Percentiles rank a stretch among this genome's conserved stretches.
Evolutionary conservation across 2,797 vertebrate genomes (phyloP).

Genomic region (Valencia hispanica): DNA sequence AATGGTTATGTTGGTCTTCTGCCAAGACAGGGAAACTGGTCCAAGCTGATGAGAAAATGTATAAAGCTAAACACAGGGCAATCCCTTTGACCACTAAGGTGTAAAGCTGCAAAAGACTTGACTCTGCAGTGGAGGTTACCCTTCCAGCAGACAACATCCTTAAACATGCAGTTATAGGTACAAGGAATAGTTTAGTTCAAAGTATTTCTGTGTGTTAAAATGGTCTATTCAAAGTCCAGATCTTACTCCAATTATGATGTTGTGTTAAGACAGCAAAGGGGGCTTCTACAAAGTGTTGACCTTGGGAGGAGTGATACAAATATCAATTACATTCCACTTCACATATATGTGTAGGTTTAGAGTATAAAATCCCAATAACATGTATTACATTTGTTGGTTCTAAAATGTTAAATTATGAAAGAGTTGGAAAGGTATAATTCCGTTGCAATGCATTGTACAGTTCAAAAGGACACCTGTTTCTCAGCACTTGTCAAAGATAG

Average conservation of each 20-base stretch:
- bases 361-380: background rate
- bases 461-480: constrained; percentile 43
- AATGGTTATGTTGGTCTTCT: background rate
- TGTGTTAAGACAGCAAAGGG: background rate
- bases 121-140: background rate
- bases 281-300: too few relatives aligned
- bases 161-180: background rate
- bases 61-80: too few relatives aligned
- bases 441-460: background rate
- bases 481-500: constrained; percentile 27
- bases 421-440: background rate
- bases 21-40: background rate
- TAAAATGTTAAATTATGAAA: background rate
- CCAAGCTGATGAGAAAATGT: too few relatives aligned
- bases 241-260: background rate
- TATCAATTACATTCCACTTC: too few relatives aligned
- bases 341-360: background rate
- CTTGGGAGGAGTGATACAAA: too few relatives aligned
- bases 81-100: too few relatives aligned
- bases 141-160: background rate
- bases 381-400: background rate
- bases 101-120: background rate
- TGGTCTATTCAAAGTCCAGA: background rate
- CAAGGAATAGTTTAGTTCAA: background rate
- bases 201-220: background rate